Evolutionary conservation across 2,113 vertebrate species (phyloP).

Genomic region (Cyprinodon variegatus): DNA sequence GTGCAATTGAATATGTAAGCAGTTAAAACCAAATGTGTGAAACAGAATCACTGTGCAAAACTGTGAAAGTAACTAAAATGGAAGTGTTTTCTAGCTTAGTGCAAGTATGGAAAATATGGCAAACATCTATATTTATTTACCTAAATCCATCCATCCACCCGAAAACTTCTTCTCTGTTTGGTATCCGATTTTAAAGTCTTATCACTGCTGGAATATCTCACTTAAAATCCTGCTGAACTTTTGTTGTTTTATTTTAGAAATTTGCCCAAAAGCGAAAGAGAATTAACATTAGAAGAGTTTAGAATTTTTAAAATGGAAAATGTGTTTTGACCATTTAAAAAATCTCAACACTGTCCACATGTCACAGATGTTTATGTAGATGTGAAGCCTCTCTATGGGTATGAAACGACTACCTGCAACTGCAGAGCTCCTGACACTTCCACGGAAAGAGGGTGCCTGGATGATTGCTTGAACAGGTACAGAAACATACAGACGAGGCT

Average conservation of each 20-base stretch:
- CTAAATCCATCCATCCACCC: no score
- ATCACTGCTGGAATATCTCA: neutral
- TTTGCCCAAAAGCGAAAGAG: neutral
- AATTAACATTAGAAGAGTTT: neutral
- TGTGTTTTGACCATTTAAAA: neutral
- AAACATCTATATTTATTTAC: no score
- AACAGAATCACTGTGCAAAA: no score
- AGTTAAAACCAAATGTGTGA: no score
- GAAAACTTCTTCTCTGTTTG: no score
- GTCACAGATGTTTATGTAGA: conserved; percentile 93
- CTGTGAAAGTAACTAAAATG: no score
- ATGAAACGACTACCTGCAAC: conserved; percentile 95
- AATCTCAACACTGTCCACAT: conserved; percentile 1
- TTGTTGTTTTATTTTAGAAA: neutral
- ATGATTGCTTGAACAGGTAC: conserved; percentile 97
- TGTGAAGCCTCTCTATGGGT: conserved; percentile 96
- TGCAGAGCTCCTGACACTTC: conserved; percentile 85
- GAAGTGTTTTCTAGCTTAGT: no score
- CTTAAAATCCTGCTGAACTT: neutral
- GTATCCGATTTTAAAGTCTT: no score
- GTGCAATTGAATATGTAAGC: no score
- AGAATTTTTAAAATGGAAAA: neutral
- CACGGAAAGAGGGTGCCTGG: conserved; percentile 86
- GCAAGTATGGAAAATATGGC: no score
- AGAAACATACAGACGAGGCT: neutral